phyloP scores from a whole-genome alignment of 2,888 invertebrate species.

The Perizoma affinitatum region DNA sequence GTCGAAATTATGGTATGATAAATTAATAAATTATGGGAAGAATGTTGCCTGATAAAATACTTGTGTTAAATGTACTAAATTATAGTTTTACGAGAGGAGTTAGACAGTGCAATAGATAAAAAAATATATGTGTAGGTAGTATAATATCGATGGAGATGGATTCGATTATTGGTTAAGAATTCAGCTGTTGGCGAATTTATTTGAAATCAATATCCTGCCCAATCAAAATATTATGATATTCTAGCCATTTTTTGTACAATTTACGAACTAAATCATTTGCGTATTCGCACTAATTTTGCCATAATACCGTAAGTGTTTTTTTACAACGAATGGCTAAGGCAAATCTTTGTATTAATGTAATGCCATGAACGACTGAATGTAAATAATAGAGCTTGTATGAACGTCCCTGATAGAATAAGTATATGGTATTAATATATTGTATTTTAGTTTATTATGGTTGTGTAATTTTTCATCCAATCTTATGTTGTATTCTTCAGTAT shows the following conservation, averaged over 20 bases:
- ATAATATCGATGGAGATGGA: constrained; percentile 14
- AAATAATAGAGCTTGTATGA: constrained; percentile 62
- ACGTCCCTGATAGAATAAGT: constrained; percentile 46
- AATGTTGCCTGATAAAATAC: constrained; percentile 26
- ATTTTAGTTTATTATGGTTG: constrained; percentile 60
- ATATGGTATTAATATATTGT: constrained; percentile 47
- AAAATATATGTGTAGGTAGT: constrained; percentile 18
- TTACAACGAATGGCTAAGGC: constrained; percentile 40
- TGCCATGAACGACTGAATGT: constrained; percentile 65
- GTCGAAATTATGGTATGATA: constrained; percentile 16
- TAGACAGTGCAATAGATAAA: constrained; percentile 39
- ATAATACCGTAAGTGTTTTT: constrained; percentile 64
- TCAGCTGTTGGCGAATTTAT: constrained; percentile 21
- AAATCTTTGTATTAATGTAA: constrained; percentile 37
- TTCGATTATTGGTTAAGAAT: constrained; percentile 21
- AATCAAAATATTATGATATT: constrained; percentile 25
- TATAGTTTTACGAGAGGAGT: constrained; percentile 17
- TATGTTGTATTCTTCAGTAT: constrained; percentile 49
- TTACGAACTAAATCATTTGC: constrained; percentile 47
- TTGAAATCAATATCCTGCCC: constrained; percentile 26
- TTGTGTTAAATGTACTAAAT: constrained; percentile 28
- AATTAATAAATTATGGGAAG: constrained; percentile 5
- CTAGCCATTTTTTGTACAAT: constrained; percentile 68
- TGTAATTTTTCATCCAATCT: constrained; percentile 64
- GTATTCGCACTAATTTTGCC: constrained; percentile 67